phyloP scores from a whole-genome alignment of 1,140 invertebrate genomes.

The Drosophila nigromelanica region DNA sequence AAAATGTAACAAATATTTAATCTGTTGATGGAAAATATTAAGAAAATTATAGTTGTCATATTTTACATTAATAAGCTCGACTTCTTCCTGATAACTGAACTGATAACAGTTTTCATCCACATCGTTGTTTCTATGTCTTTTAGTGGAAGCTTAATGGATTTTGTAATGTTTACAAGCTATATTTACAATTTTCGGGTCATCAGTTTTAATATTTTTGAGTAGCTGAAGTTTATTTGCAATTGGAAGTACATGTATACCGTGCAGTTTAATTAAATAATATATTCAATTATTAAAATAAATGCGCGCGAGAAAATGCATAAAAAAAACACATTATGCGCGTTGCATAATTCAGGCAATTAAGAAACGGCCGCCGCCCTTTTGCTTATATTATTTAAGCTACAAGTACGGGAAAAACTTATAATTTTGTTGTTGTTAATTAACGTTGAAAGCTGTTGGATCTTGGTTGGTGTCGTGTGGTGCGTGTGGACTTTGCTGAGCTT shows the following conservation, averaged over 20 bases:
- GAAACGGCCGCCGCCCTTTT: slow-evolving; percentile 47
- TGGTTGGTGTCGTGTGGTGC: slow-evolving; percentile 54
- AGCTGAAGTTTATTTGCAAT: too few relatives aligned
- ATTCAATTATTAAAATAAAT: slow-evolving; percentile 29
- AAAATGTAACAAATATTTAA: too few relatives aligned
- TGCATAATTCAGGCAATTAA: slow-evolving; percentile 69
- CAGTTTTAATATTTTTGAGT: too few relatives aligned
- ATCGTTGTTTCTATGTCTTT: too few relatives aligned
- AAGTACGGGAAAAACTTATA: slow-evolving; percentile 32
- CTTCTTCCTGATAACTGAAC: too few relatives aligned
- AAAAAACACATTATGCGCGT: slow-evolving; percentile 41
- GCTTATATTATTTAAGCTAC: slow-evolving; percentile 38
- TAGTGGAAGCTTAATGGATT: too few relatives aligned
- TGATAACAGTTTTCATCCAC: too few relatives aligned
- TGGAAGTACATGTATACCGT: neutral
- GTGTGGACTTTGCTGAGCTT: slow-evolving; percentile 55
- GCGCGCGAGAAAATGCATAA: slow-evolving; percentile 37
- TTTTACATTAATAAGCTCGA: too few relatives aligned
- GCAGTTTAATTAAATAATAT: slow-evolving; percentile 16
- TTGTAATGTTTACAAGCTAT: too few relatives aligned
- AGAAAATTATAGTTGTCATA: too few relatives aligned
- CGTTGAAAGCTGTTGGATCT: slow-evolving; percentile 25
- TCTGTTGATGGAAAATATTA: too few relatives aligned
- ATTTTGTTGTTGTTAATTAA: slow-evolving; percentile 61
- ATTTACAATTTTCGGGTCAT: too few relatives aligned